Percentiles rank a stretch among this genome's conserved stretches.
Evolutionary conservation across 2,888 invertebrate genomes (phyloP).

Genomic region (Apotomis betuletana): DNA sequence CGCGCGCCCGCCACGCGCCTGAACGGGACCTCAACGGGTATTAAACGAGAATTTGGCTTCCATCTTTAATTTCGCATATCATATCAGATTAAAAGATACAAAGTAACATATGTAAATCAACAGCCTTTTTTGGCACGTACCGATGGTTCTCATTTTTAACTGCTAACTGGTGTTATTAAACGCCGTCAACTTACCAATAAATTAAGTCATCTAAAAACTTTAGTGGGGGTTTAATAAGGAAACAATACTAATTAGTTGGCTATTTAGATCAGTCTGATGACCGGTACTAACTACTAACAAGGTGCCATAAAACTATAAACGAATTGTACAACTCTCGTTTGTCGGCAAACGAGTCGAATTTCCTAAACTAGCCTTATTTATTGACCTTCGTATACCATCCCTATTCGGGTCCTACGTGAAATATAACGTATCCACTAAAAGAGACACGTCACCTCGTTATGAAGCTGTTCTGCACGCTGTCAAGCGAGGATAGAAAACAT

Average conservation of each 20-base stretch:
- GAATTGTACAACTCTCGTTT: slow-evolving; percentile 66
- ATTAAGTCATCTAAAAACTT: slow-evolving; percentile 39
- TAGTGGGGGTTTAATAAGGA: slow-evolving; percentile 47
- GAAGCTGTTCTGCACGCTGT: slow-evolving; percentile 50
- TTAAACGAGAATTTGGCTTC: slow-evolving; percentile 67
- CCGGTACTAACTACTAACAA: slow-evolving; percentile 77
- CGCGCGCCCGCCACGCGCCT: slow-evolving; percentile 72
- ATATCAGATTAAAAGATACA: slow-evolving; percentile 63
- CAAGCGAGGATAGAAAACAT: slow-evolving; percentile 44
- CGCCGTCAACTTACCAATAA: slow-evolving; percentile 44
- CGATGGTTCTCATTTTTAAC: slow-evolving; percentile 64
- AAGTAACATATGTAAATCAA: slow-evolving; percentile 48
- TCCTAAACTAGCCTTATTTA: slow-evolving; percentile 72
- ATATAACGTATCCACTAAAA: slow-evolving; percentile 65
- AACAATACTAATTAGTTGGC: slow-evolving; percentile 78
- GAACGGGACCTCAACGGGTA: slow-evolving; percentile 63
- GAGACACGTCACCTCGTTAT: slow-evolving; percentile 64
- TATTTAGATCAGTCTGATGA: slow-evolving; percentile 75
- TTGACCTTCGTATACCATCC: slow-evolving; percentile 52
- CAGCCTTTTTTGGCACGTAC: slow-evolving; percentile 76
- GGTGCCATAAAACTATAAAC: slow-evolving; percentile 76
- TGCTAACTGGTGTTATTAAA: slow-evolving; percentile 42
- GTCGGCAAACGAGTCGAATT: slow-evolving; percentile 67
- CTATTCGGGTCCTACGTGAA: slow-evolving; percentile 55
- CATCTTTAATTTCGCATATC: slow-evolving; percentile 68